Conservation (phyloP, 2,113 vertebrate species). For the Irena cyanogastra region DNA sequence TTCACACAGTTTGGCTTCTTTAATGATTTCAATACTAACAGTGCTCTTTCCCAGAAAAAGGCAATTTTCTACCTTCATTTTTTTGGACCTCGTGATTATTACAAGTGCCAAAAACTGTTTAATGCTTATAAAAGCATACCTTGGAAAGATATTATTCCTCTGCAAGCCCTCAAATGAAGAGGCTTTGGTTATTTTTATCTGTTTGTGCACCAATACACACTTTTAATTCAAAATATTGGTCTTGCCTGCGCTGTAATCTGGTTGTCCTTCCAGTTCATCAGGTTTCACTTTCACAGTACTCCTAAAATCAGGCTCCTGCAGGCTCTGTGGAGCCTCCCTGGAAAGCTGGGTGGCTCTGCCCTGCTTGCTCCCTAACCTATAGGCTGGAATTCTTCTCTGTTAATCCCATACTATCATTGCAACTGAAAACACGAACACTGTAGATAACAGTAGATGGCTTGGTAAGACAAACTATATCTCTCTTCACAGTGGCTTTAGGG, state of each 20-base stretch:
- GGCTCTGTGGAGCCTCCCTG: not conserved
- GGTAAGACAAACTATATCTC: not conserved
- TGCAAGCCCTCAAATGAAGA: not conserved
- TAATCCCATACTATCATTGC: not conserved
- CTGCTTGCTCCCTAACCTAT: not conserved
- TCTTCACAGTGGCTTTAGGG: not conserved
- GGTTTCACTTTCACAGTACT: not conserved
- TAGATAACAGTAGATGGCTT: not conserved
- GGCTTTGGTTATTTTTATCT: not conserved
- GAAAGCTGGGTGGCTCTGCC: not conserved
- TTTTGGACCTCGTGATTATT: conserved; percentile 30
- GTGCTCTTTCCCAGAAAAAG: conserved; percentile 51
- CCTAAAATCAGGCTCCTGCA: not conserved
- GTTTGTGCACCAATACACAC: not conserved
- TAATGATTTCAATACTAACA: conserved; percentile 56
- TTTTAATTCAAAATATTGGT: not conserved
- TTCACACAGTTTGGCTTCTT: conserved; percentile 37
- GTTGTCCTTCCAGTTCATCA: not conserved
- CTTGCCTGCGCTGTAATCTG: not conserved
- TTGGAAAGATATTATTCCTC: not conserved
- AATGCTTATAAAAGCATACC: not conserved
- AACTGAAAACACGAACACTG: not conserved
- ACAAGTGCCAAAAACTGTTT: conserved; percentile 31
- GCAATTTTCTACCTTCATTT: conserved; percentile 16
- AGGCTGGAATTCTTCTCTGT: rapidly evolving